phyloP scores from a whole-genome alignment of 92 coral and sea anemone genomes.

The Diadumene lineata region DNA sequence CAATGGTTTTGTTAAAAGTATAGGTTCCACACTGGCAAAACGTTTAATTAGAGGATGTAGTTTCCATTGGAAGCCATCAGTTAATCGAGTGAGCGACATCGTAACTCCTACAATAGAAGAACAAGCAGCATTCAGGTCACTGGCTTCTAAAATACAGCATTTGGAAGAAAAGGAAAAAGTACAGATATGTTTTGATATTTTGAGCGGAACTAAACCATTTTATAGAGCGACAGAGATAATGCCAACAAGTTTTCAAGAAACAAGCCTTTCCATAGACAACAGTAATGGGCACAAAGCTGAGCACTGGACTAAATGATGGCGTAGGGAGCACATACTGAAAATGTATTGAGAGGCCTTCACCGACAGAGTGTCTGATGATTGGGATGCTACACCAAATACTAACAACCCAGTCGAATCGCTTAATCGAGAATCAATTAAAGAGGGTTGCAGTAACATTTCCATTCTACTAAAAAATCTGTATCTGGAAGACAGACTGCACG shows the following conservation, averaged over 20 bases:
- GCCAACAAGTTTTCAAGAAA: background rate
- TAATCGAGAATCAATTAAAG: conserved; percentile 52
- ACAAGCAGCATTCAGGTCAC: conserved; percentile 35
- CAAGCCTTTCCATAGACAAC: background rate
- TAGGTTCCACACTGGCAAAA: conserved; percentile 28
- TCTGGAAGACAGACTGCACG: conserved; percentile 61
- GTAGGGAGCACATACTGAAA: background rate
- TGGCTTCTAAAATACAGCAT: conserved; percentile 42
- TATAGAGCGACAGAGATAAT: conserved; percentile 11
- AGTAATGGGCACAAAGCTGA: conserved; percentile 43
- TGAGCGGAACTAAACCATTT: conserved; percentile 29
- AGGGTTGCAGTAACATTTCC: conserved; percentile 31
- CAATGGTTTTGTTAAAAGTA: conserved; percentile 27
- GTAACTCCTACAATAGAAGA: conserved; percentile 35
- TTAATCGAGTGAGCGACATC: conserved; percentile 48
- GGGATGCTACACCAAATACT: conserved; percentile 54
- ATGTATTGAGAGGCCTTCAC: conserved; percentile 61
- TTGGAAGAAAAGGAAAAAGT: conserved; percentile 42
- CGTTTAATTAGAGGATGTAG: conserved; percentile 40
- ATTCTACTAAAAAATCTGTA: conserved; percentile 53
- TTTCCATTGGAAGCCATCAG: conserved; percentile 63
- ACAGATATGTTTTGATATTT: conserved; percentile 19
- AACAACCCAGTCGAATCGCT: conserved; percentile 58
- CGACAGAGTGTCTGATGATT: conserved; percentile 25
- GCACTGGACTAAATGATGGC: conserved; percentile 64